Conservation (phyloP, 2,797 vertebrate species). For the Rhodeus uyekii region DNA sequence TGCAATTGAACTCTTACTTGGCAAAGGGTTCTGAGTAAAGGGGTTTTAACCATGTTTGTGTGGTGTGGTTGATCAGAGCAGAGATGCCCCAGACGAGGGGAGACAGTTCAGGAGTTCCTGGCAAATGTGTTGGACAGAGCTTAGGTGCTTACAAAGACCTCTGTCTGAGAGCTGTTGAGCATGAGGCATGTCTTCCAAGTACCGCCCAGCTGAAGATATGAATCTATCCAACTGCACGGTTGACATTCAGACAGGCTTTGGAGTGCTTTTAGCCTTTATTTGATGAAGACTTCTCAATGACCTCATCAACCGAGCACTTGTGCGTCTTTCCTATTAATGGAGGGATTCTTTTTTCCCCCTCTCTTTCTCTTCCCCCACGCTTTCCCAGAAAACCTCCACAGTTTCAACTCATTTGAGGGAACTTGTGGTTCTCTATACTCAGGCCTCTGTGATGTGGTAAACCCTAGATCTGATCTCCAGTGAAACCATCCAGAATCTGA, state of each 20-base stretch:
- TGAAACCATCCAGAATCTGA: conserved; percentile 46
- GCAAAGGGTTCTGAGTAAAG: conserved; percentile 66
- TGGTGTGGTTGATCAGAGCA: conserved; percentile 67
- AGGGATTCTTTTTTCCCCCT: conserved; percentile 43
- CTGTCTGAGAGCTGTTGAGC: conserved; percentile 52
- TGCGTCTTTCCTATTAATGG: conserved; percentile 63
- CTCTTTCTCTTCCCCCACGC: conserved; percentile 1
- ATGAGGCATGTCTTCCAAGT: conserved; percentile 55
- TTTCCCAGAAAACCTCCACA: conserved; percentile 70
- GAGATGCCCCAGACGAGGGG: conserved; percentile 52
- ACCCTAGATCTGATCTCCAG: conserved; percentile 65
- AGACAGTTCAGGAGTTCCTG: conserved; percentile 59
- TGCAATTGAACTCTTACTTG: conserved; percentile 72
- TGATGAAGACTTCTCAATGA: conserved; percentile 67
- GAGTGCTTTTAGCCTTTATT: conserved; percentile 62
- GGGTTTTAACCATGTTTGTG: conserved; percentile 74
- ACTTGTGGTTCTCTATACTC: conserved; percentile 39
- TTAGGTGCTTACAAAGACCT: conserved; percentile 65
- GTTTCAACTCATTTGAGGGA: conserved; percentile 55
- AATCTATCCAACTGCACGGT: conserved; percentile 62
- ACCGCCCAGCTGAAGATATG: conserved; percentile 58
- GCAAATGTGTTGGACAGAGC: conserved; percentile 61
- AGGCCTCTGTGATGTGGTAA: conserved; percentile 67
- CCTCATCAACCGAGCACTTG: conserved; percentile 67
- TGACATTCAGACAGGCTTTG: conserved; percentile 64